Conservation (phyloP, 2,888 invertebrate genomes). For the Ferrisia virgata region DNA sequence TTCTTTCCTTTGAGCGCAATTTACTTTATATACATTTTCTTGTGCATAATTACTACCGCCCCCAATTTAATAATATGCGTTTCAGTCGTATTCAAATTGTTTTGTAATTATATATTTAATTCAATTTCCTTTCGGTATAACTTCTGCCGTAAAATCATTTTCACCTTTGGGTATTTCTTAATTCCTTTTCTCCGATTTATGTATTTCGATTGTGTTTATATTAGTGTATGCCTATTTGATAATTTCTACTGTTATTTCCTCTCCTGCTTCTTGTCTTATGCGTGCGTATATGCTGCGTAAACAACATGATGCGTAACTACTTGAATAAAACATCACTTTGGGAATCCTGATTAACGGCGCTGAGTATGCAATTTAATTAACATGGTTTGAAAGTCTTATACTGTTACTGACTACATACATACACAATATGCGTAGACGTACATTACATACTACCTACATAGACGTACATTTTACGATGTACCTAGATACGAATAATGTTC, state of each 20-base stretch:
- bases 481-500: no score
- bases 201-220: constrained; percentile 9
- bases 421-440: neutral
- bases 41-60: constrained; percentile 14
- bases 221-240: neutral
- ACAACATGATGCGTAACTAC: neutral
- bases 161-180: neutral
- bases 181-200: constrained; percentile 3
- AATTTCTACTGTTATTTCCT: neutral
- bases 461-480: no score
- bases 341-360: neutral
- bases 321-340: neutral
- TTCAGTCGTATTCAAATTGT: constrained; percentile 17
- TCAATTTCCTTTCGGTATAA: neutral
- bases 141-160: neutral
- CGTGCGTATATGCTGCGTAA: neutral
- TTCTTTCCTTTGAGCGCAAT: constrained; percentile 14
- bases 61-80: constrained; percentile 9
- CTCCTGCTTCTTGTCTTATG: neutral
- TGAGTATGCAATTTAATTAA: constrained; percentile 10
- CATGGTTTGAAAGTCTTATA: neutral
- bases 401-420: neutral
- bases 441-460: no score
- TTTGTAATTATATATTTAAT: constrained; percentile 14
- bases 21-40: constrained; percentile 14